Base-by-base conservation (phyloP, 2,888 invertebrate genomes). In the Melieria omissa region DNA sequence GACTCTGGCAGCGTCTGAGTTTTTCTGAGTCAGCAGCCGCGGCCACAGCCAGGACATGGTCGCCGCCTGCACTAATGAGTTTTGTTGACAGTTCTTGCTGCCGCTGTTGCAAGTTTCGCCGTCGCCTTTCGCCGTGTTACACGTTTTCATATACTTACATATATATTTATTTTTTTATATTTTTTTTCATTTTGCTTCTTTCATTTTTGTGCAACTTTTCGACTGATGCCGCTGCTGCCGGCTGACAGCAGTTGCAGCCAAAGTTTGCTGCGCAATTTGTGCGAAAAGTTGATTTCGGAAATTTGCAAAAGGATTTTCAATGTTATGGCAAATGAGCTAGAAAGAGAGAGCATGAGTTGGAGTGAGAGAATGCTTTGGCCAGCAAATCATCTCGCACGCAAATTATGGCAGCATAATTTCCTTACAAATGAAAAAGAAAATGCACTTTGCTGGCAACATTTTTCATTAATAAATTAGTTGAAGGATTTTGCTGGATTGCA, bases 271-370 rank as follows among this genome's bases (percentile, higher is more conserved):
- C 45, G 41, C 62, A 71, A 66, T 66, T 71, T 61, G 71, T 65
- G 65, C 54, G 65, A 45, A 71, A 71, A 71, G 60, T 58, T 71
- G 60, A 61, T 54, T 71, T 65, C 55, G 60, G 55, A 61, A 65
- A 61, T 65, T 65, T 65, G 71, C 14, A 16, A 67, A 46, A 42
- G 60, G n/a, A 71, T 71, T 66, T 71, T 65, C 44, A 29, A 9
- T 44, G 44, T 41, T n/a, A 29, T 29, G 29, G 29, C 29, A 29
- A 29, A 29, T 3, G 29, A 29, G 29, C 54, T 55, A 57, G 45
- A n/a, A 55, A 29, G 55, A 7, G 10, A 55, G 8, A n/a, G 14
- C 55, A 65, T 9, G 14, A 45, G 16, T 7, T 29, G 5, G 46
- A 9, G 29, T 8, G 44, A 29, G 44, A 10, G 42, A 10, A 9